Percentiles rank a stretch among this genome's conserved stretches.
These are phyloP conservation scores for Pentamera pediparva DNA, from an alignment of 53 echinoderm and acorn worm genomes.

Conservation along the genomic window DNA sequence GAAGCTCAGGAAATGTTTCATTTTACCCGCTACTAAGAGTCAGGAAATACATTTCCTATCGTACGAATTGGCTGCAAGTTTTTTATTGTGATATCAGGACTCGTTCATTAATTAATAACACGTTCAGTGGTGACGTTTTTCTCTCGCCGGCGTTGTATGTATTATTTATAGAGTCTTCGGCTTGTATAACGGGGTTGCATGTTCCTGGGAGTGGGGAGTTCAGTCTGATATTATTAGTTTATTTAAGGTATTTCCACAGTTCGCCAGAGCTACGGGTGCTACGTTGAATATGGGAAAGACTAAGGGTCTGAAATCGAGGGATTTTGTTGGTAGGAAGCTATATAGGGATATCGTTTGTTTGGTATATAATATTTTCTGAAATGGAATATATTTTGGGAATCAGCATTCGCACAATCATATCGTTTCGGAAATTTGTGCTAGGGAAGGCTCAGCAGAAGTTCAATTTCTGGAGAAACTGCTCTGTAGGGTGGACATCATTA, in stretches of 20 bases:
- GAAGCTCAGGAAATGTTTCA: too few species aligned
- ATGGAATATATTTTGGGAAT: not conserved
- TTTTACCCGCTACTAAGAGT: too few species aligned
- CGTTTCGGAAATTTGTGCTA: not conserved
- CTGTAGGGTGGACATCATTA: not conserved
- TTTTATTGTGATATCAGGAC: conserved; percentile 28
- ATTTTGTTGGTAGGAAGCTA: not conserved
- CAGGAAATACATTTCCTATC: too few species aligned
- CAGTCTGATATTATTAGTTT: not conserved
- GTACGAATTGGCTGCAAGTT: conserved; percentile 26
- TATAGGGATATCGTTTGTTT: not conserved
- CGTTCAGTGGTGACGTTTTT: too few species aligned
- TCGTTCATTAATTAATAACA: too few species aligned
- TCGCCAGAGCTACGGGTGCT: not conserved
- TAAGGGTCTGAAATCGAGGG: not conserved
- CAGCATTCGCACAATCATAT: not conserved
- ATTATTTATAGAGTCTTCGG: conserved; percentile 40
- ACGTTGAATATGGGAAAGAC: not conserved
- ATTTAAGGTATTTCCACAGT: too few species aligned
- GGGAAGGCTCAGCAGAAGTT: not conserved
- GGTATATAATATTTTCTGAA: not conserved
- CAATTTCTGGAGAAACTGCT: not conserved
- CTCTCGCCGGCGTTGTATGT: conserved; percentile 34
- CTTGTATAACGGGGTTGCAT: conserved; percentile 11
- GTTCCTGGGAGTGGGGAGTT: conserved; percentile 26